These are phyloP conservation scores for Corythornis vintsioides DNA, from an alignment of 2,113 vertebrate species.

Conservation along the genomic window DNA sequence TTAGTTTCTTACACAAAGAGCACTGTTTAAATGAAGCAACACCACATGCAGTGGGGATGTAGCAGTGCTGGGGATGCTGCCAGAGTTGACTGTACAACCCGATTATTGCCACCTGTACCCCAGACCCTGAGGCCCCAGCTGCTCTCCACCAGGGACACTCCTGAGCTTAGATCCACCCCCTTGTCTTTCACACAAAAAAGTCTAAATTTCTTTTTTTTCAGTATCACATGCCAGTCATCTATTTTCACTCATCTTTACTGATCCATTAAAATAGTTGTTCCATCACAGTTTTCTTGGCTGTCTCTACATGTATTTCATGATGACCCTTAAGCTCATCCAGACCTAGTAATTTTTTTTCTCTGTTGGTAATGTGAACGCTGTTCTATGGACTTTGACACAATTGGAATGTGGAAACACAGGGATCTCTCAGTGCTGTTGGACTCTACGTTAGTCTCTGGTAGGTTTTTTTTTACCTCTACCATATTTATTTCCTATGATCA, in stretches of 20 bases:
- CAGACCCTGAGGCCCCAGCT: background rate
- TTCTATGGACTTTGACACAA: background rate
- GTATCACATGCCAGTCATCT: background rate
- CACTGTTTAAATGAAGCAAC: background rate
- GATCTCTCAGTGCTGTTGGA: background rate
- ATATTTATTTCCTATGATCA: background rate
- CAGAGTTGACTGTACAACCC: background rate
- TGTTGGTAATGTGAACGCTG: background rate
- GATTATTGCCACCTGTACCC: background rate
- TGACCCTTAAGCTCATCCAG: background rate
- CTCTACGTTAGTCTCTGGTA: fast-evolving
- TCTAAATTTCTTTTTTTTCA: background rate
- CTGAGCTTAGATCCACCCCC: background rate
- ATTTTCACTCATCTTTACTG: background rate
- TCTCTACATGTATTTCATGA: background rate
- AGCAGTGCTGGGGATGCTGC: background rate
- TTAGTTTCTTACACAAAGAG: background rate
- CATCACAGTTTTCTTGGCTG: background rate
- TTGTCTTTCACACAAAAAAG: background rate
- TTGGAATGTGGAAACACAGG: background rate
- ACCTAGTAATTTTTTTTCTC: background rate
- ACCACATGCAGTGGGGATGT: background rate
- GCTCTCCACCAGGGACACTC: background rate
- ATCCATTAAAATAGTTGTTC: background rate
- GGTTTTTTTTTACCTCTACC: background rate